Base-by-base conservation (phyloP, 2,797 vertebrate genomes). In the Hypotaenidia okinawae region DNA sequence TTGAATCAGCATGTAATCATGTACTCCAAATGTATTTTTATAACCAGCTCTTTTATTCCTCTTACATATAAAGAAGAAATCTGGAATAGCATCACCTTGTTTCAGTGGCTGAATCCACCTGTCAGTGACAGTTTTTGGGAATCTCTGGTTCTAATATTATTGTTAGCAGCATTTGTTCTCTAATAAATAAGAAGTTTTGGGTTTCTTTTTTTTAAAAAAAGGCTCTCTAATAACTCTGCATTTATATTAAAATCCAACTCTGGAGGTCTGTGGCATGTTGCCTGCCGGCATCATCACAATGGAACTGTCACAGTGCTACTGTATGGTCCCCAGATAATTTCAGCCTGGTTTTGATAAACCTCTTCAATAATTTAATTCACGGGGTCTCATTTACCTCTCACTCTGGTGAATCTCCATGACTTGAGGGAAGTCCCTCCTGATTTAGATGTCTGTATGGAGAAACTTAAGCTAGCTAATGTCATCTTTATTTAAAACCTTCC, bases 281-380 rank as follows among this genome's bases (percentile, higher is more conserved):
- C 75, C 61, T 3, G 3, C 39, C 64, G 69, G 19, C 62, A 41
- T 45, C 13, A 1, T 67, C 74, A 54, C 63, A 70, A 7, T 64
- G 61, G 72, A 90, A 63, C 35, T 11, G 1, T 83, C 64, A 32
- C 52, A 59, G 16, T 45, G 35, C 77, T 79, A 21, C 24, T 69
- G 13, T 63, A 52, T 70, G 74, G 43, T 88, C 81, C 67, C 5
- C 1, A 84, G 92, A 47, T 69, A 87, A 43, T 92, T 92, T 87
- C 74, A 84, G 35, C 58, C 47, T 90, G 59, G 25, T 84, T 94
- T 87, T 84, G 80, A 70, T 95, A 88, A 93, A 93, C 59, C 93
- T 81, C 67, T 62, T 95, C 70, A 84, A 87, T 91, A 84, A 91
- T 95, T 90, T 69, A 95, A 87, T 93, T 94, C 77, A n/a, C 39